A percentile compares a stretch with the other conserved stretches of the same genome.
Conservation (phyloP, 2,888 invertebrate species). For the Scaptomyza caliginosa region DNA sequence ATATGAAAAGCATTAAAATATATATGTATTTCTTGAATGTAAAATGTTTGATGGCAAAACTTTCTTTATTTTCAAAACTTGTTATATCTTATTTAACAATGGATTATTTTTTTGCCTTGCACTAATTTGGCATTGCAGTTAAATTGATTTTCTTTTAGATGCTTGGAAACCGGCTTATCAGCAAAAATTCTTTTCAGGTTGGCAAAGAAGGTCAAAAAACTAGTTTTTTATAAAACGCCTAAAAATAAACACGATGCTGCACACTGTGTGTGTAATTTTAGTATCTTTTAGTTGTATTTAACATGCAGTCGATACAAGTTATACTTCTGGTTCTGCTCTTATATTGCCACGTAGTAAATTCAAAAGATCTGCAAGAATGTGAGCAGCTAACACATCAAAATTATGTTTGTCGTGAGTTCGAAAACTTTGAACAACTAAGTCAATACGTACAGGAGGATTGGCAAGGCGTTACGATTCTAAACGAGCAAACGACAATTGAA, state of each 20-base stretch:
- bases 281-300: slow-evolving; percentile 22
- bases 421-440: slow-evolving; percentile 51
- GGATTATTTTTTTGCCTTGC: background rate
- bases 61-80: background rate
- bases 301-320: slow-evolving; percentile 47
- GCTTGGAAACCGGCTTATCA: slow-evolving; percentile 51
- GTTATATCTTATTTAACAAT: background rate
- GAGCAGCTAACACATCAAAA: slow-evolving; percentile 24
- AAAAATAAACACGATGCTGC: slow-evolving; percentile 40
- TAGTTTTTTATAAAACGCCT: slow-evolving; percentile 30
- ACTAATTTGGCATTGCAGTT: slow-evolving; percentile 5
- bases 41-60: background rate
- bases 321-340: slow-evolving; percentile 11
- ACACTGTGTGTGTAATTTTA: slow-evolving; percentile 3
- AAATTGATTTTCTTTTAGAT: background rate
- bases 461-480: slow-evolving; percentile 59
- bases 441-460: slow-evolving; percentile 45
- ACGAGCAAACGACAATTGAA: slow-evolving; percentile 51
- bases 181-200: background rate
- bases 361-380: slow-evolving; percentile 60
- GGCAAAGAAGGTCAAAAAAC: slow-evolving; percentile 26
- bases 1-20: background rate
- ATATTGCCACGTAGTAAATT: background rate
- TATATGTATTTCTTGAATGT: background rate
- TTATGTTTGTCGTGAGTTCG: slow-evolving; percentile 61